Evolutionary conservation across 2,113 vertebrate genomes (phyloP).

Genomic region (Aplodontia rufa): DNA sequence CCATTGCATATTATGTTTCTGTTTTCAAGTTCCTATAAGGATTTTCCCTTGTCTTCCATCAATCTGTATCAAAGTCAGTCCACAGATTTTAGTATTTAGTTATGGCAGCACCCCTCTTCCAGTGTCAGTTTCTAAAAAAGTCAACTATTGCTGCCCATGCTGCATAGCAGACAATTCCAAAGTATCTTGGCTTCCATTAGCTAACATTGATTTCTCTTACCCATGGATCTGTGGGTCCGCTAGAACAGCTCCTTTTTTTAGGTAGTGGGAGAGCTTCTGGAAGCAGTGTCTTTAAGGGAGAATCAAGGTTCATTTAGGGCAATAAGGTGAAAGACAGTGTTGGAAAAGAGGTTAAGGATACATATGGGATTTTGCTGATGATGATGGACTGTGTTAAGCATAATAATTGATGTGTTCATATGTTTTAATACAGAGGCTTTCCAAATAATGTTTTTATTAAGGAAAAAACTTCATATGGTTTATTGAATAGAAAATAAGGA

Average conservation of each 20-base stretch:
- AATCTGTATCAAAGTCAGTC: not conserved
- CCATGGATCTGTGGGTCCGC: not conserved
- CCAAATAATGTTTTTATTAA: slow-evolving; percentile 32
- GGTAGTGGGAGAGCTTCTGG: not conserved
- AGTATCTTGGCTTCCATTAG: not conserved
- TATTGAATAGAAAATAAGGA: slow-evolving; percentile 14
- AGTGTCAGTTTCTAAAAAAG: not conserved
- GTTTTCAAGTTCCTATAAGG: not conserved
- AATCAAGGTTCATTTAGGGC: not conserved
- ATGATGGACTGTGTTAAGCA: no score
- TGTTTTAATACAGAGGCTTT: slow-evolving; percentile 31
- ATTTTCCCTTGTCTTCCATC: not conserved
- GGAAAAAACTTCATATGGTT: slow-evolving; percentile 5
- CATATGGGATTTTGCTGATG: not conserved
- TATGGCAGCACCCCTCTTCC: not conserved
- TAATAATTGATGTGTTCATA: no score
- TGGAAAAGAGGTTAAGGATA: not conserved
- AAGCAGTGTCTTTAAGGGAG: not conserved
- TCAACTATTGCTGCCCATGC: not conserved
- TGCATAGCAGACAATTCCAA: not conserved
- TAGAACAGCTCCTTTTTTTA: not conserved
- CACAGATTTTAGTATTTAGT: not conserved
- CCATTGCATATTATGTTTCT: not conserved
- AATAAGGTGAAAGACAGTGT: not conserved
- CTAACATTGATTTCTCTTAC: not conserved